Base-by-base conservation (phyloP, 2,888 invertebrate genomes). In the Thymelicus lineola region DNA sequence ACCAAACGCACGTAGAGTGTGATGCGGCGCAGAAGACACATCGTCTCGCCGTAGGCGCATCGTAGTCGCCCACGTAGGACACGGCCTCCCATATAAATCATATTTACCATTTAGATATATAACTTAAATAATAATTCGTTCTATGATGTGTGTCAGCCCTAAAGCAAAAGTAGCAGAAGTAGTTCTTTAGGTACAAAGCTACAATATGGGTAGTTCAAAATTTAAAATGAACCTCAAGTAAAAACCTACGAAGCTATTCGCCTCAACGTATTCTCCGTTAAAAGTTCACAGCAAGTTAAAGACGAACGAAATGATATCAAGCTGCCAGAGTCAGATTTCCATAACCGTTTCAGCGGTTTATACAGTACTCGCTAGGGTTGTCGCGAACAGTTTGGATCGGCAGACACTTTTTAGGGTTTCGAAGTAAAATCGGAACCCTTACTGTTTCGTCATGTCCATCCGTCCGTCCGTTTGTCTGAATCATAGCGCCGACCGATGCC, bases 261-360 rank as follows among this genome's bases (percentile, higher is more conserved):
- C 63, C 38, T 38, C 55, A 48, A 62, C 62, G 58, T 69, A 53
- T 65, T 65, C 55, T 64, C 45, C 14, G 62, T 28, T 45, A 73
- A 76, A 76, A 76, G 74, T 74, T 73, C 72, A 70, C 72, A 64
- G 71, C 75, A 66, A 75, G 74, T 71, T 75, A 79, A 81, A 80
- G 78, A 77, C 75, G 72, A 71, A 71, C 74, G 71, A 72, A 75
- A 76, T 76, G 75, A 73, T 81, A 80, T 78, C 75, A 77, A 80
- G 81, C 79, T 83, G 84, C 83, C 83, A 81, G 80, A 79, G 78
- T 76, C 84, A 85, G 86, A 85, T 85, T 84, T 82, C 81, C 82
- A 83, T 82, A 78, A 70, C 82, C 64, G 59, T 64, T 70, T 70
- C 59, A 59, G 50, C 59, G 64, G 64, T 58, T 55, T 57, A 58